Evolutionary conservation across 2,797 vertebrate genomes (phyloP).

Genomic region (Pyrocephalus nanus): DNA sequence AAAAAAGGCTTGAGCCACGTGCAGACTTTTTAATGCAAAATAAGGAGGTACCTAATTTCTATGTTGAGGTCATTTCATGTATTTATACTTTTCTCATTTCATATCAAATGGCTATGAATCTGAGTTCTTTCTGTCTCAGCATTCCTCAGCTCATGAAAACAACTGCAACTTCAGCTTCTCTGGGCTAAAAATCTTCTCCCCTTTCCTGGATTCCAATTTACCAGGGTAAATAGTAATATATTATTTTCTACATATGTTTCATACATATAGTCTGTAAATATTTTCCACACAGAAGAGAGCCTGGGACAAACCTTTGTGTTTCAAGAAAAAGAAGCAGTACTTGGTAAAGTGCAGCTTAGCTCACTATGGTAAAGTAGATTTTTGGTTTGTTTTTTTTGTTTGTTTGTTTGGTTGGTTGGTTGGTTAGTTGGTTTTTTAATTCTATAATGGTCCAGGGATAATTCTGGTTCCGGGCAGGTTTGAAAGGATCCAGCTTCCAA

Average conservation of each 20-base stretch:
- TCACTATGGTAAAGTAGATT: background rate
- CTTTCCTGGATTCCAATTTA: background rate
- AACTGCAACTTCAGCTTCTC: background rate
- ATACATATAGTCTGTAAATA: background rate
- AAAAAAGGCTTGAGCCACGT: rapidly evolving
- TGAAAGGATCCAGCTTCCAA: background rate
- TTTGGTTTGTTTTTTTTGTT: rapidly evolving
- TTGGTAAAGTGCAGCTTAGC: background rate
- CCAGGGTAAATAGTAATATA: background rate
- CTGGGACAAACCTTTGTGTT: background rate
- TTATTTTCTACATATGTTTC: background rate
- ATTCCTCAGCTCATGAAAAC: background rate
- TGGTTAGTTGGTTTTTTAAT: rapidly evolving
- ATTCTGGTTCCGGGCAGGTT: background rate
- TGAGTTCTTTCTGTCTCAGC: background rate
- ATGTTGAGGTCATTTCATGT: background rate
- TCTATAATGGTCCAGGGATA: background rate
- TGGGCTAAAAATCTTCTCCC: background rate
- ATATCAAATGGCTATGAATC: background rate
- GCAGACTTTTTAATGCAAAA: background rate
- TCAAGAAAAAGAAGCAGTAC: background rate
- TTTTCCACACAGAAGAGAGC: background rate
- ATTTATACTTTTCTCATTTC: background rate
- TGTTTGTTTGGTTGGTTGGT: too few relatives aligned
- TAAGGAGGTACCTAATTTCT: background rate